These are phyloP conservation scores for Osmerus eperlanus DNA, from an alignment of 2,113 vertebrate species.

Conservation along the genomic window DNA sequence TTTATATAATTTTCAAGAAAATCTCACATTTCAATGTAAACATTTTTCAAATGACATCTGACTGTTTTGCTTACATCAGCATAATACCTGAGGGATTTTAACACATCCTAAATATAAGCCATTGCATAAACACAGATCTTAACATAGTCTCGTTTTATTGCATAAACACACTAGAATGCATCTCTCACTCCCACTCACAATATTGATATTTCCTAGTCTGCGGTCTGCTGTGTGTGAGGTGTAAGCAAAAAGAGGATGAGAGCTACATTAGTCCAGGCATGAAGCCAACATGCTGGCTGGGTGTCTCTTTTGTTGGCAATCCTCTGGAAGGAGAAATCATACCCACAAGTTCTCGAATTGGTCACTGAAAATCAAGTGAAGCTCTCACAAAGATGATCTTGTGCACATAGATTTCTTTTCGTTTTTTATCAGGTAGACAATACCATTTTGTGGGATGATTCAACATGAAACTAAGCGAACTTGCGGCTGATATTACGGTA, in stretches of 20 bases:
- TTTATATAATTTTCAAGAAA: too few species aligned
- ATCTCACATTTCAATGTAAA: too few species aligned
- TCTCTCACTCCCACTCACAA: conserved; percentile 39
- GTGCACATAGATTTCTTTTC: neutral
- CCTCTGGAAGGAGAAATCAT: neutral
- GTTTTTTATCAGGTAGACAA: neutral
- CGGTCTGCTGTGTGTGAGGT: conserved; percentile 40
- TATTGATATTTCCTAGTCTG: conserved; percentile 46
- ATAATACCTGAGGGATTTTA: too few species aligned
- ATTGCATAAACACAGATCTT: too few species aligned
- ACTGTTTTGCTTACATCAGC: too few species aligned
- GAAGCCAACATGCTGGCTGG: neutral
- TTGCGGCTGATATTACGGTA: conserved; percentile 74
- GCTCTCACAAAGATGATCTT: too few species aligned
- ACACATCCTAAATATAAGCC: too few species aligned
- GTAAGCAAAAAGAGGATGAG: conserved; percentile 24
- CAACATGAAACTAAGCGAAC: conserved; percentile 64
- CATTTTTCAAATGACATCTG: too few species aligned
- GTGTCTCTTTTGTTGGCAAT: neutral
- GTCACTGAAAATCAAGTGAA: too few species aligned
- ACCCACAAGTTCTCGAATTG: neutral
- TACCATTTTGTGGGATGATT: conserved; percentile 41
- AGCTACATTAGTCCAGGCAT: neutral
- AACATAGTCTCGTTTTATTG: neutral
- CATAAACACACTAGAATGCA: conserved; percentile 14